These are phyloP conservation scores for Drosophila micromelanica DNA, from an alignment of 1,140 invertebrate genomes.

Conservation along the genomic window DNA sequence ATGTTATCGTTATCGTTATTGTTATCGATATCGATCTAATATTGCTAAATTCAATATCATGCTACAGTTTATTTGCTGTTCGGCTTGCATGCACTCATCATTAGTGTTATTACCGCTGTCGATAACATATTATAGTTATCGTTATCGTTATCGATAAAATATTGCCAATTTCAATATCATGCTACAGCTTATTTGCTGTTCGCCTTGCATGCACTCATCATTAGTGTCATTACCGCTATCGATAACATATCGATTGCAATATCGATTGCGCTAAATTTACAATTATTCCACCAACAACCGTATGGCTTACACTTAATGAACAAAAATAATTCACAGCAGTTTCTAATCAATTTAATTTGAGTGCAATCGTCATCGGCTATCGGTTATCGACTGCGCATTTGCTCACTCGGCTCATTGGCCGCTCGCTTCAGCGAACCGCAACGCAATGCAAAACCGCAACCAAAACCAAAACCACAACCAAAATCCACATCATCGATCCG, in stretches of 20 bases:
- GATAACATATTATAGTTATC: too few relatives aligned
- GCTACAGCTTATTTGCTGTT: too few relatives aligned
- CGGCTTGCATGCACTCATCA: too few relatives aligned
- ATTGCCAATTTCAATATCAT: too few relatives aligned
- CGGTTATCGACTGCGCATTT: conserved; percentile 41
- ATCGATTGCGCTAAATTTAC: background rate
- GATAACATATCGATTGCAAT: background rate
- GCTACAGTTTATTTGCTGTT: too few relatives aligned
- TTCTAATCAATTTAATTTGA: background rate
- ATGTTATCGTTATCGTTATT: too few relatives aligned
- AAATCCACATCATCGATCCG: conserved; percentile 20
- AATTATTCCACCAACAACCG: too few relatives aligned
- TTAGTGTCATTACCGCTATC: background rate
- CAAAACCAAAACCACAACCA: background rate
- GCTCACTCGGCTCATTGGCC: conserved; percentile 41
- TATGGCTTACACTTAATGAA: too few relatives aligned
- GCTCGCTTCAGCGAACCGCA: conserved; percentile 45
- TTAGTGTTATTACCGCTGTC: too few relatives aligned
- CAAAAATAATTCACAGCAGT: background rate
- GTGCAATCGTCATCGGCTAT: conserved; percentile 16
- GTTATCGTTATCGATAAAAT: too few relatives aligned
- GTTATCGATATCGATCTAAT: too few relatives aligned
- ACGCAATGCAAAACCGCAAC: conserved; percentile 19
- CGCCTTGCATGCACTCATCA: background rate
- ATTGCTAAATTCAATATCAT: too few relatives aligned